Base-by-base conservation (phyloP, 1,140 invertebrate genomes). In the Calephelis virginiensis region DNA sequence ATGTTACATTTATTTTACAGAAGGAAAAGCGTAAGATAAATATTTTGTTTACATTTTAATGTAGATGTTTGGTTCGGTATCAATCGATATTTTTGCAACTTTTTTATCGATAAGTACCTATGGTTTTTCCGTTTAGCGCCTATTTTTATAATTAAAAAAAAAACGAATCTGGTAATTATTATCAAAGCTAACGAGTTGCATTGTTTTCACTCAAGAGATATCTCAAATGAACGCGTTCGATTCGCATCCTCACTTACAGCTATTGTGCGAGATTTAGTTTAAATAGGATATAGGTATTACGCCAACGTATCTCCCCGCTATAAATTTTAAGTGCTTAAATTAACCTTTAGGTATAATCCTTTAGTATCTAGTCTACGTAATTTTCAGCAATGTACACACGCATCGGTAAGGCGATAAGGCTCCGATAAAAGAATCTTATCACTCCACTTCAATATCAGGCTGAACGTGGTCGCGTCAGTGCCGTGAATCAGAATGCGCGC, bases 361-460 rank as follows among this genome's bases (percentile, higher is more conserved):
- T 63, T 37, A 64, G 49, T 68, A 70, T 68, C 66, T 66, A 66
- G 61, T 59, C 47, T 68, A 73, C 69, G 72, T 73, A 66, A 73
- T 63, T 62, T 73, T 71, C 79, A 82, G 80, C 78, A 81, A 80
- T 76, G 77, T 78, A 81, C 73, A 81, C 76, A 78, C 72, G 69
- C 73, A 73, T 45, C 76, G 79, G 82, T 83, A 69, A 65, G 67
- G 70, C 73, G 86, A 89, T 89, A 89, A 82, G 70, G 75, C 67
- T 66, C 68, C 75, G 86, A 86, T 86, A 88, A 83, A 83, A 74
- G 73, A 74, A 82, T 80, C 76, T 88, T 90, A 90, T 90, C 87
- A 90, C 73, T 90, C 74, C 71, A 78, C 77, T 77, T 76, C 81
- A 79, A 87, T 82, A 78, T 75, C 71, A 71, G 70, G 73, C 69